Evolutionary conservation across 1,140 invertebrate genomes (phyloP).

Genomic region (Ceratina calcarata): DNA sequence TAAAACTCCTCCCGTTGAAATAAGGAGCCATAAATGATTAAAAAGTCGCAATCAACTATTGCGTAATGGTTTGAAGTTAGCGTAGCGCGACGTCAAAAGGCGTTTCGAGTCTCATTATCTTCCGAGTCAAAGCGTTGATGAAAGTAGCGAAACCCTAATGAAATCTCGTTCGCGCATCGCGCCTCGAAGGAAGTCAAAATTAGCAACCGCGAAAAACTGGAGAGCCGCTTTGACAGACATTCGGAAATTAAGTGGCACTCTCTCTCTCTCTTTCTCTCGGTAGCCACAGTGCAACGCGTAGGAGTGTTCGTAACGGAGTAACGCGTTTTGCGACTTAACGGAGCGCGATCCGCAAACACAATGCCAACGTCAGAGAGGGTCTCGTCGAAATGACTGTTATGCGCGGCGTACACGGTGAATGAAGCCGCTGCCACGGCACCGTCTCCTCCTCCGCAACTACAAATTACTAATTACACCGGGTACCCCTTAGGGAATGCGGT

Average conservation of each 20-base stretch:
- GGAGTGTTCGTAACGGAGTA: neutral
- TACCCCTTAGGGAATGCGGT: conserved; percentile 59
- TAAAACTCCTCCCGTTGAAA: neutral
- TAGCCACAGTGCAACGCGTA: no score
- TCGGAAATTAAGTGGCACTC: conserved; percentile 39
- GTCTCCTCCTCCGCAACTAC: conserved; percentile 26
- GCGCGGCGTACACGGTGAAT: conserved; percentile 34
- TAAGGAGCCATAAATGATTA: neutral
- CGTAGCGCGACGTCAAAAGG: neutral
- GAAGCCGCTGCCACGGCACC: conserved; percentile 39
- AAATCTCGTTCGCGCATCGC: neutral
- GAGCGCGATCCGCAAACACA: conserved; percentile 27
- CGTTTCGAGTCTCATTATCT: neutral
- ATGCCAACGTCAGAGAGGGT: conserved; percentile 1
- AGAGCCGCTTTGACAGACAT: conserved; percentile 21
- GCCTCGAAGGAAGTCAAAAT: neutral
- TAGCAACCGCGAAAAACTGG: neutral
- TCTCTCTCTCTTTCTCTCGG: neutral
- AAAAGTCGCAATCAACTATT: neutral
- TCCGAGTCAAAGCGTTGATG: neutral
- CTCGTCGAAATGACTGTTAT: conserved; percentile 55
- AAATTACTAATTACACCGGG: conserved; percentile 59
- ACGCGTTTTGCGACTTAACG: conserved; percentile 41
- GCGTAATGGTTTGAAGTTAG: neutral
- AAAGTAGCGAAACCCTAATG: neutral